phyloP scores from a whole-genome alignment of 2,888 invertebrate genomes.

The Julus scandinavius region DNA sequence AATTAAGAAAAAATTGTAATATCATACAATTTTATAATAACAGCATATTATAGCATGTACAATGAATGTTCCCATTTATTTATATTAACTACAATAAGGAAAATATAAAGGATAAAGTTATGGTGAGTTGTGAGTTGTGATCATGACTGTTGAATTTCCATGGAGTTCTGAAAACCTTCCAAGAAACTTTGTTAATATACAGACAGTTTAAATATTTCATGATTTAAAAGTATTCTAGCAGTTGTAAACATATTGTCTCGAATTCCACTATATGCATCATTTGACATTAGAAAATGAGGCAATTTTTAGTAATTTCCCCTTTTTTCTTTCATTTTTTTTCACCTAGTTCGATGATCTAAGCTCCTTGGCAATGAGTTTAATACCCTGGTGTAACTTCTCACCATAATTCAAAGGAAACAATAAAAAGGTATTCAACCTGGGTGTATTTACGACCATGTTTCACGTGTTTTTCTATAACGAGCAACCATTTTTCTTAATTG shows the following conservation, averaged over 20 bases:
- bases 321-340: neutral
- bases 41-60: too few species aligned
- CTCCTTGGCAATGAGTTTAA: neutral
- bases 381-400: slow-evolving; percentile 5
- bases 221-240: neutral
- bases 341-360: neutral
- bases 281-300: neutral
- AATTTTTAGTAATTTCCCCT: neutral
- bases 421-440: neutral
- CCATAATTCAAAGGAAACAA: slow-evolving; percentile 1
- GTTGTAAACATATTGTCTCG: neutral
- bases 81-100: too few species aligned
- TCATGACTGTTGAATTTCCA: too few species aligned
- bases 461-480: neutral
- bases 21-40: too few species aligned
- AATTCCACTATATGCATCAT: neutral
- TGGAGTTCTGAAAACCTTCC: too few species aligned
- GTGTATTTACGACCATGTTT: neutral
- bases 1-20: slow-evolving; percentile 60
- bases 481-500: slow-evolving; percentile 30
- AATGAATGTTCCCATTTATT: too few species aligned
- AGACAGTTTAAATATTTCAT: too few species aligned
- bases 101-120: too few species aligned
- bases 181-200: too few species aligned
- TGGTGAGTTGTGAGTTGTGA: too few species aligned